Evolutionary conservation across 2,888 invertebrate species (phyloP).

Genomic region (Coremacera marginata): DNA sequence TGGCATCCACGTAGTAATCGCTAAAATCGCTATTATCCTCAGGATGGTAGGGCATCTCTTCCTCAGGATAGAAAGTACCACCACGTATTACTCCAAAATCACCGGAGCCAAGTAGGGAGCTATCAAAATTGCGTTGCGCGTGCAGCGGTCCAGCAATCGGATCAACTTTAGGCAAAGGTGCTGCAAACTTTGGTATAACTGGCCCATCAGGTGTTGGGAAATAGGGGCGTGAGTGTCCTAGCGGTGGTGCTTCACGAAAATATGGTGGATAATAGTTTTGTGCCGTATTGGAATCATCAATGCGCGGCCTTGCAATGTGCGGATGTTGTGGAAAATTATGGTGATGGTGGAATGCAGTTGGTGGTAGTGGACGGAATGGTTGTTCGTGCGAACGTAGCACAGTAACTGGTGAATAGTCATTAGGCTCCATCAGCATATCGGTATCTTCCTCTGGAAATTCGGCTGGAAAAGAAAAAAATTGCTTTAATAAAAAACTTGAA

Average conservation of each 20-base stretch:
- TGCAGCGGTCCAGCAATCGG: constrained; percentile 45
- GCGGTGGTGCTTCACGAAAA: constrained; percentile 73
- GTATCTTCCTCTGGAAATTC: constrained; percentile 55
- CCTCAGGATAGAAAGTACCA: constrained; percentile 85
- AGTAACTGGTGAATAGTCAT: constrained; percentile 64
- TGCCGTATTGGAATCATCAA: constrained; percentile 63
- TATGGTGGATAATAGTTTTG: constrained; percentile 86
- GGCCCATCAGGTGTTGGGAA: constrained; percentile 74
- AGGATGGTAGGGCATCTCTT: constrained; percentile 74
- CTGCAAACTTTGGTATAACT: constrained; percentile 71
- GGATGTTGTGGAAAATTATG: constrained; percentile 37
- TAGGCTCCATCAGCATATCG: constrained; percentile 70
- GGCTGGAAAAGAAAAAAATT: constrained; percentile 44
- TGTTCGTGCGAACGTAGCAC: constrained; percentile 66
- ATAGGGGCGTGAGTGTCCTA: constrained; percentile 75
- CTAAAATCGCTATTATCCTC: constrained; percentile 72
- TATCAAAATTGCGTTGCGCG: constrained; percentile 56
- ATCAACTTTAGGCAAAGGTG: constrained; percentile 66
- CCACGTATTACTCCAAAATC: constrained; percentile 89
- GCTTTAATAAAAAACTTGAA: too few species aligned
- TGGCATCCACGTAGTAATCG: constrained; percentile 71
- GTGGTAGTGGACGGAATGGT: constrained; percentile 59
- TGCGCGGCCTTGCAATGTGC: constrained; percentile 49
- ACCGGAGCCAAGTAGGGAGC: constrained; percentile 82
- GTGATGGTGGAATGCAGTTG: constrained; percentile 33